Evolutionary conservation across 2,797 vertebrate species (phyloP), one percentile per base, ranked within the genome.

Genomic region (Pteropus rufus): DNA sequence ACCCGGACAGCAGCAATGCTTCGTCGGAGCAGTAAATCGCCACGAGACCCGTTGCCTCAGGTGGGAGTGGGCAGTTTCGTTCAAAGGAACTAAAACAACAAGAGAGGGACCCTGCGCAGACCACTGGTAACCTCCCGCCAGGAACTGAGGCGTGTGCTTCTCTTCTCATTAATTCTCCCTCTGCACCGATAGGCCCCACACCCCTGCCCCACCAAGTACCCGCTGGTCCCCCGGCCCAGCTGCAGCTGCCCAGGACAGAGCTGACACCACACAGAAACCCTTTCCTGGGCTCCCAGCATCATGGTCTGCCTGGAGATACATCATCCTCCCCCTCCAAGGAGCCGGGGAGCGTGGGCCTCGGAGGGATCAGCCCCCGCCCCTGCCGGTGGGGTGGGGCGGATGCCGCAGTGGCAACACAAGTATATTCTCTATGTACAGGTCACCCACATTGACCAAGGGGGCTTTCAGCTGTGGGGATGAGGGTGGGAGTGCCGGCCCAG

Each of bases 11-110:
- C 39, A n/a, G 46, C 1, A 7, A 14, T 23, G 36, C 26, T 70
- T 93, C 8, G 16, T 44, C 8, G n/a, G 56, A 60, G 34, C 54
- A 12, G 14, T 21, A 23, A 83, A 29, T 62, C 52, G 69, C 62
- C 19, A 5, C 29, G 67, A 65, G 24, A 10, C 31, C 0, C 0
- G 18, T 1, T 12, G 36, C 34, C 34, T 44, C 39, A 5, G 0
- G 3, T 3, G 21, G 24, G 19, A 3, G 26, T 7, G 36, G 67
- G 41, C 58, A 60, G 49, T 10, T 11, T 44, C 10, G n/a, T 19
- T 39, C 36, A 36, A 67, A 70, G 23, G 7, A 3, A 46, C 18
- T 23, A 36, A 73, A 56, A 49, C 46, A 58, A 56, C 31, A 10
- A 34, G 49, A 69, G 26, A 24, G 11, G 16, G 44, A 26, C 9